phyloP scores from a whole-genome alignment of 1,140 invertebrate species.

The Himalopsyche phryganea region DNA sequence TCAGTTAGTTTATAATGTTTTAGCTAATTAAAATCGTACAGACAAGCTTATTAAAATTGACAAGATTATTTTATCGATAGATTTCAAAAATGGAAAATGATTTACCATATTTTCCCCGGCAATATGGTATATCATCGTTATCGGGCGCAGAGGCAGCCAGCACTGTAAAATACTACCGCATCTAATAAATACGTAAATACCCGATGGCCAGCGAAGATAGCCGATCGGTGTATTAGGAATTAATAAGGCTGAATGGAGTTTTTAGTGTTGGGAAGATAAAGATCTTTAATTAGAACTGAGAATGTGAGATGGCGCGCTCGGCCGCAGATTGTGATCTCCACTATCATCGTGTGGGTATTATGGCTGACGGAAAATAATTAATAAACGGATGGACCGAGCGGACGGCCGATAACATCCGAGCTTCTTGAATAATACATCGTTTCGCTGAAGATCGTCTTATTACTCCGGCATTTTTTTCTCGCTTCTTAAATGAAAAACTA shows the following conservation, averaged over 20 bases:
- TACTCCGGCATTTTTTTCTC: too few relatives aligned
- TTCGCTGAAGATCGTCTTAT: too few relatives aligned
- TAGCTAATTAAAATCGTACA: too few relatives aligned
- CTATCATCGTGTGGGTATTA: slow-evolving; percentile 29
- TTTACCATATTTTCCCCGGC: too few relatives aligned
- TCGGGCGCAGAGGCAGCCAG: too few relatives aligned
- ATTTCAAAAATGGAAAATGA: too few relatives aligned
- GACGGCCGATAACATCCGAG: not conserved
- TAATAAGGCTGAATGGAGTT: slow-evolving; percentile 32
- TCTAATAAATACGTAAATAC: slow-evolving; percentile 20
- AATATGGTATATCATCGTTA: too few relatives aligned
- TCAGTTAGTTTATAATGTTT: too few relatives aligned
- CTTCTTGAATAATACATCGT: too few relatives aligned
- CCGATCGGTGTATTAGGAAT: slow-evolving; percentile 30
- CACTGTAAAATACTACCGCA: not conserved
- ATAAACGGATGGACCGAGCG: slow-evolving; percentile 13
- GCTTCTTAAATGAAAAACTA: too few relatives aligned
- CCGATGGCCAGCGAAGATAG: slow-evolving; percentile 24
- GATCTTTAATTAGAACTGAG: slow-evolving; percentile 34
- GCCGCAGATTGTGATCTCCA: slow-evolving; percentile 25
- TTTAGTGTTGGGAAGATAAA: slow-evolving; percentile 28
- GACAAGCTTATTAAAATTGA: too few relatives aligned
- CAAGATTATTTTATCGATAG: too few relatives aligned
- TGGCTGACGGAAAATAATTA: slow-evolving; percentile 27
- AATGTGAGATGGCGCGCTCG: slow-evolving; percentile 28